Evolutionary conservation across 2,797 vertebrate species (phyloP).

Genomic region (Distichodus sexfasciatus): DNA sequence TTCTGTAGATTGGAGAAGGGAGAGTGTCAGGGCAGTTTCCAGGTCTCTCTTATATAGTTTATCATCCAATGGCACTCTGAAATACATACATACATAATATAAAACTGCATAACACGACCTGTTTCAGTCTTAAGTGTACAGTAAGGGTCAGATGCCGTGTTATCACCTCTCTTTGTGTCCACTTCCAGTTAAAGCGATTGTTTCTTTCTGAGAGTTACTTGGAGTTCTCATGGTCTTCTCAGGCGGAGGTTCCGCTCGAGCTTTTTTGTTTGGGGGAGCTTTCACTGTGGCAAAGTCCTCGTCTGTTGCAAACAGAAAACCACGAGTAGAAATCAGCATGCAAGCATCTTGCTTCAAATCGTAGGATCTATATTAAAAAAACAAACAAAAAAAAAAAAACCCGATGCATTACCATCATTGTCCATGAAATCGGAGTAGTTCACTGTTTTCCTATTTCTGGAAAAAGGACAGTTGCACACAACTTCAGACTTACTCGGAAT

Average conservation of each 20-base stretch:
- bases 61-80: slow-evolving; percentile 80
- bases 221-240: slow-evolving; percentile 61
- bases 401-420: slow-evolving; percentile 71
- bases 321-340: not conserved
- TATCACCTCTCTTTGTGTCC: slow-evolving; percentile 71
- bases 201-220: slow-evolving; percentile 65
- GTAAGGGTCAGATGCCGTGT: not conserved
- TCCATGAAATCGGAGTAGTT: slow-evolving; percentile 80
- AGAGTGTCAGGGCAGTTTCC: slow-evolving; percentile 85
- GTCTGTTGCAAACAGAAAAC: slow-evolving; percentile 61
- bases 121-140: too few relatives aligned
- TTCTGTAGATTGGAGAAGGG: slow-evolving; percentile 69
- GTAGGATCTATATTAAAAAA: not conserved
- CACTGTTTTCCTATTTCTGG: slow-evolving; percentile 80
- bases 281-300: slow-evolving; percentile 82
- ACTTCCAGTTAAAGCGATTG: slow-evolving; percentile 47
- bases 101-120: too few relatives aligned
- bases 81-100: too few relatives aligned
- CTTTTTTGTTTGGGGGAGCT: slow-evolving; percentile 80
- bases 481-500: too few relatives aligned
- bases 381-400: not conserved
- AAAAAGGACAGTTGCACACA: too few relatives aligned
- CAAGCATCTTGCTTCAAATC: not conserved
- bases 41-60: slow-evolving; percentile 81
- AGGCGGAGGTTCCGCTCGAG: slow-evolving; percentile 64